Evolutionary conservation across 2,113 vertebrate species (phyloP), one percentile per base, ranked within the genome.

Genomic region (Phyllostomus discolor): DNA sequence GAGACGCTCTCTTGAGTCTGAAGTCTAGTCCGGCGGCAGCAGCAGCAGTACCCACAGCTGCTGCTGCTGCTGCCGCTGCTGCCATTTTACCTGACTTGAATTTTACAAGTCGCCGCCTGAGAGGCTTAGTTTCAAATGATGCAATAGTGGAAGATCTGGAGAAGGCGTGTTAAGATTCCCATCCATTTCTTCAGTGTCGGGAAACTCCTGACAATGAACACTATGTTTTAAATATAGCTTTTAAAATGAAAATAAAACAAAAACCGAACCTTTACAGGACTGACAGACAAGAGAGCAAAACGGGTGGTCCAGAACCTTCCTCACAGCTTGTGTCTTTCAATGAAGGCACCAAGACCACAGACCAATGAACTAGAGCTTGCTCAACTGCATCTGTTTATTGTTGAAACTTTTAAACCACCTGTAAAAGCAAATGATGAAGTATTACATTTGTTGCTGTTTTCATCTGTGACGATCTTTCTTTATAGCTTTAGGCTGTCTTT

Each of bases 41-140:
- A 41, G 15, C 35, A 22, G n/a, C 64, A 41, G 41, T 70, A 17
- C 54, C 70, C 24, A 20, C 67, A 15, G 87, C 48, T 16, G 35
- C 64, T 0, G 87, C 48, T 16, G 35, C 64, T 0, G 88, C 4
- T 20, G 57, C 57, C 24, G 84, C 69, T 7, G 75, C 96, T 97
- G 94, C 97, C 94, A 94, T 96, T 92, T 97, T 95, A 96, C 93
- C 96, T 93, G 95, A n/a, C 66, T 88, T 67, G 84, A 35, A 75
- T 92, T 92, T 81, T 85, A 33, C 81, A 24, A 86, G 84, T 95
- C 50, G 54, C 86, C 57, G 91, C 79, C 31, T 28, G 93, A 80
- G 59, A 92, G 91, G 67, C 79, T 92, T 64, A 79, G 67, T 96
- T 97, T 80, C 90, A 72, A 90, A 38, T 92, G 96, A 91, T 97